Conservation (phyloP, 2,797 vertebrate genomes). For the Gallinago solitaria region DNA sequence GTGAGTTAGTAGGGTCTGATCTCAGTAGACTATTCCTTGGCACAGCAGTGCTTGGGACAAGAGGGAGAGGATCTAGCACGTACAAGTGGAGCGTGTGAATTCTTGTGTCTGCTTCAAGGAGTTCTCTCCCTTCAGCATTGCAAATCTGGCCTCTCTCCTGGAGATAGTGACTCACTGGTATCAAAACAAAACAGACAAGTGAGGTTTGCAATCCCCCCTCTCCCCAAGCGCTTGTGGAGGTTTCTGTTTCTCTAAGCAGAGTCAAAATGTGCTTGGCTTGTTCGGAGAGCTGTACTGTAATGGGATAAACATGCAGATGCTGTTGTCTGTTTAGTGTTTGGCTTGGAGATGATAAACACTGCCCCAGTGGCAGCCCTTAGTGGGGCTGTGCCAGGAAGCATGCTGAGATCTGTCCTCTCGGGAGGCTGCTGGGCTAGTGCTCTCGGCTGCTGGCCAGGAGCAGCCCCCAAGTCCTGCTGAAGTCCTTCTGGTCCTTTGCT, state of each 20-base stretch:
- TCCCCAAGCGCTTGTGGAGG: not conserved
- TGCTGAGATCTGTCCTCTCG: accelerated
- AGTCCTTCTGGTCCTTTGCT: not conserved
- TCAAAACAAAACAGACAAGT: conserved; percentile 45
- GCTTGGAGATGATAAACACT: conserved; percentile 19
- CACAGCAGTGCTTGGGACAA: not conserved
- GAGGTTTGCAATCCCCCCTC: not conserved
- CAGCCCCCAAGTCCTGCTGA: not conserved
- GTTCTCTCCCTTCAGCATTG: not conserved
- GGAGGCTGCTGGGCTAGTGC: not conserved
- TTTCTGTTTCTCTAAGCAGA: conserved; percentile 45
- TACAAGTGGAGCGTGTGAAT: not conserved
- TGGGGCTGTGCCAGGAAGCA: conserved; percentile 23
- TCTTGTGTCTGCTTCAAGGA: not conserved
- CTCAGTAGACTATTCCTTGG: not conserved
- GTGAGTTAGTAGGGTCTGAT: not conserved
- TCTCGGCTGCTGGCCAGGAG: not conserved
- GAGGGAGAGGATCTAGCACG: not conserved
- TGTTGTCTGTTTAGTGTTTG: conserved; percentile 56
- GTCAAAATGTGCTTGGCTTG: conserved; percentile 38
- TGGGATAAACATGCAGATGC: conserved; percentile 60
- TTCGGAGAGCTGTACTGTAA: not conserved
- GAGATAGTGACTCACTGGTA: conserved; percentile 51
- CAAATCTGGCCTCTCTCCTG: conserved; percentile 44
- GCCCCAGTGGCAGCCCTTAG: conserved; percentile 19